Percentiles rank a stretch among this genome's conserved stretches.
These are phyloP conservation scores for Siphlonurus alternatus DNA, from an alignment of 2,888 invertebrate genomes.

Conservation along the genomic window DNA sequence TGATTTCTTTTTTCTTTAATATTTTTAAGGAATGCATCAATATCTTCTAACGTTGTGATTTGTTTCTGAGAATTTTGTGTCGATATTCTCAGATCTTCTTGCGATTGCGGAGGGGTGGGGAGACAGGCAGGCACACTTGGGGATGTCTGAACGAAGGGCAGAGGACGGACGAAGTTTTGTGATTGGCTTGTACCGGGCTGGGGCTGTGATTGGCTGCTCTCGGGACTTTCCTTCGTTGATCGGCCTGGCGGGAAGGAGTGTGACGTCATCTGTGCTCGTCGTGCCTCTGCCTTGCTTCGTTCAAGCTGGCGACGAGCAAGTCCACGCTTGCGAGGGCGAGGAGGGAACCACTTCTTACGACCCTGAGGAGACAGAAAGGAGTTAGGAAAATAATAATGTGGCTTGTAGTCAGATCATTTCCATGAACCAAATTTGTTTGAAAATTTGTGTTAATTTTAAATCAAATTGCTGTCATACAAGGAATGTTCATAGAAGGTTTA, in stretches of 20 bases:
- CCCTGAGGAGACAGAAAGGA: neutral
- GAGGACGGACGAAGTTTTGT: neutral
- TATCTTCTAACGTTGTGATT: too few relatives aligned
- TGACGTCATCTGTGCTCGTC: neutral
- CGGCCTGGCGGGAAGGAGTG: neutral
- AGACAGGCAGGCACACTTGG: too few relatives aligned
- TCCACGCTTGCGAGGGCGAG: neutral
- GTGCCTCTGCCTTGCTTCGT: neutral
- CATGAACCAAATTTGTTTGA: too few relatives aligned
- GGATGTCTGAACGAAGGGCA: neutral
- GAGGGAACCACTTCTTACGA: neutral
- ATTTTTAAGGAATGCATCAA: too few relatives aligned
- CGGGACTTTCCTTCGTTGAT: neutral
- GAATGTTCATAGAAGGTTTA: too few relatives aligned
- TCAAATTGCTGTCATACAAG: too few relatives aligned
- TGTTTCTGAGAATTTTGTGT: too few relatives aligned
- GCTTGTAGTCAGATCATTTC: too few relatives aligned
- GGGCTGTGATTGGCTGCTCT: neutral
- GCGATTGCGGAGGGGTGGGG: too few relatives aligned
- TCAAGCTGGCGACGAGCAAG: neutral
- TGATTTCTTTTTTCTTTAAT: too few relatives aligned
- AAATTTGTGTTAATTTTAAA: too few relatives aligned
- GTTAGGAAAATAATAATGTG: neutral
- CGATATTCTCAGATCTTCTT: too few relatives aligned
- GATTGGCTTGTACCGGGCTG: neutral